These are phyloP conservation scores for Chydorus sphaericus DNA, from an alignment of 2,888 invertebrate species.

Conservation along the genomic window DNA sequence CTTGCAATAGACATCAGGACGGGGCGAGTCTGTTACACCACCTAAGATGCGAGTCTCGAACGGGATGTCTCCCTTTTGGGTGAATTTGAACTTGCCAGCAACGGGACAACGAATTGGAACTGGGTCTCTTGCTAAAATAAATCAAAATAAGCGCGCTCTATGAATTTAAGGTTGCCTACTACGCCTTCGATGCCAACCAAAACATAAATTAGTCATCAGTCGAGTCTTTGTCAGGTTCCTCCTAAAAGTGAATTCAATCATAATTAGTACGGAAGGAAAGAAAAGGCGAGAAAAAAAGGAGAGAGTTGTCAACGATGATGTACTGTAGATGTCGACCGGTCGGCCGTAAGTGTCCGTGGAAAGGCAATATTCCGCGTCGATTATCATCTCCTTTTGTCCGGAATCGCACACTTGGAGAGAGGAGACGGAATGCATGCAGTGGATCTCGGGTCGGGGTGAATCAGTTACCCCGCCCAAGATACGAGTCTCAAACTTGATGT, in stretches of 20 bases:
- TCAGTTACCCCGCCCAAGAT: constrained; percentile 38
- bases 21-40: constrained; percentile 83
- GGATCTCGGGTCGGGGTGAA: constrained; percentile 34
- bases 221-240: background rate
- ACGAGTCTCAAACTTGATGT: constrained; percentile 31
- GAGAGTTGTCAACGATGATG: constrained; percentile 15
- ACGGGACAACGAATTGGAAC: constrained; percentile 87
- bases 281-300: background rate
- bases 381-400: constrained; percentile 33
- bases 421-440: constrained; percentile 33
- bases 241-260: background rate
- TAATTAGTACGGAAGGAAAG: background rate
- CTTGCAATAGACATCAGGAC: constrained; percentile 83
- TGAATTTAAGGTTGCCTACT: too few relatives aligned
- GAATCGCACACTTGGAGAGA: constrained; percentile 36
- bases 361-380: constrained; percentile 39
- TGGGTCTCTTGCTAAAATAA: constrained; percentile 55
- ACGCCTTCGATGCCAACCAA: background rate
- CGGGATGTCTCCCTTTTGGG: constrained; percentile 73
- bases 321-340: constrained; percentile 35
- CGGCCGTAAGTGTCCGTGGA: constrained; percentile 38
- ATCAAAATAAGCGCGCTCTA: constrained; percentile 13
- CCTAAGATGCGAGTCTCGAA: constrained; percentile 91
- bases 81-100: constrained; percentile 90
- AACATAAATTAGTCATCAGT: background rate